phyloP scores from a whole-genome alignment of 1,140 invertebrate genomes.

The Brachionus rubens region DNA sequence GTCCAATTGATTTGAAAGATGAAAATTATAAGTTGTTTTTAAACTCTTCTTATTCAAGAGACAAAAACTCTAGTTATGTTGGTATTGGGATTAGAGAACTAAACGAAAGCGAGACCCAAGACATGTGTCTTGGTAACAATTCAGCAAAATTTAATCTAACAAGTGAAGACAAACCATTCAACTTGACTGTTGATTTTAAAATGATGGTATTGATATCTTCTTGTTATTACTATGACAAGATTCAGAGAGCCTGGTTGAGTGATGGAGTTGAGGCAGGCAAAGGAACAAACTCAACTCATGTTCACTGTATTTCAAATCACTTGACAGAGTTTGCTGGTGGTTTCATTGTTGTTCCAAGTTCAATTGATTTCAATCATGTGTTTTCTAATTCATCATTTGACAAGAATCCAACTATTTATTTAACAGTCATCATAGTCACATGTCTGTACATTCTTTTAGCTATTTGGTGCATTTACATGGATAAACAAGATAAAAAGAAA shows the following conservation, averaged over 20 bases:
- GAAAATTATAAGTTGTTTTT: too few relatives aligned
- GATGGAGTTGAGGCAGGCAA: background rate
- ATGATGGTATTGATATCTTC: too few relatives aligned
- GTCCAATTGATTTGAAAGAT: too few relatives aligned
- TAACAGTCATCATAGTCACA: slow-evolving; percentile 62
- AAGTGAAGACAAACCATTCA: too few relatives aligned
- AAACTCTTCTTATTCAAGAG: too few relatives aligned
- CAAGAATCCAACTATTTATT: slow-evolving; percentile 65
- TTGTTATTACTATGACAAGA: too few relatives aligned
- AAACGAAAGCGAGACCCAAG: too few relatives aligned
- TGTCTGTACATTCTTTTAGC: slow-evolving; percentile 59
- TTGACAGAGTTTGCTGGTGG: slow-evolving; percentile 59
- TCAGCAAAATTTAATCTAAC: too few relatives aligned
- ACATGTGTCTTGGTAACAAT: too few relatives aligned
- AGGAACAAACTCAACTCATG: background rate
- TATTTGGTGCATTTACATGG: slow-evolving; percentile 48
- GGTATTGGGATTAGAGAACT: too few relatives aligned
- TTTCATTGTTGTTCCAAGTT: slow-evolving; percentile 58
- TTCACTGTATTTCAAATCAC: slow-evolving; percentile 56
- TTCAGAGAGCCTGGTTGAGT: background rate
- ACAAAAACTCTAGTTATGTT: too few relatives aligned
- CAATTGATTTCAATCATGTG: slow-evolving; percentile 59
- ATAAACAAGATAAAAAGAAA: slow-evolving; percentile 49
- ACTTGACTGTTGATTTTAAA: too few relatives aligned
- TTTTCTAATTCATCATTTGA: slow-evolving; percentile 61